phyloP scores from a whole-genome alignment of 2,888 invertebrate genomes.

The Heterodera filipjevi region DNA sequence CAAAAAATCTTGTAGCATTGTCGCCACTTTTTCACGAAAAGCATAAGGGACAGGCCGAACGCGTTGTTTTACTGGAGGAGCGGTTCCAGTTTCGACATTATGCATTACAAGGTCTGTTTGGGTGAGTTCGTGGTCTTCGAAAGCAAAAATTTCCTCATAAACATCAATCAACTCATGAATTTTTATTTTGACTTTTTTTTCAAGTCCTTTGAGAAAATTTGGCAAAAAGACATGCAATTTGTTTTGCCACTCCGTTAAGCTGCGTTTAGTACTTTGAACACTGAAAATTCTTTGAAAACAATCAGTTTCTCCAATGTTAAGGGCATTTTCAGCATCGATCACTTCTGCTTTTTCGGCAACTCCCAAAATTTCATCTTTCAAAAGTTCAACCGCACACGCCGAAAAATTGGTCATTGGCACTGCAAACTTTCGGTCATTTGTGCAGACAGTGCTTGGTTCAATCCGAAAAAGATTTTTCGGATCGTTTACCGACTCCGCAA shows the following conservation, averaged over 20 bases:
- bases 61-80: slow-evolving; percentile 7
- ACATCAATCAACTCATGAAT: not conserved
- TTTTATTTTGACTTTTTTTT: not conserved
- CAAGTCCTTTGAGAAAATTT: not conserved
- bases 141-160: slow-evolving; percentile 28
- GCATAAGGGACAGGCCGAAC: slow-evolving; percentile 25
- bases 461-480: no score
- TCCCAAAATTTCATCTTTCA: no score
- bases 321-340: no score
- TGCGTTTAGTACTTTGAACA: not conserved
- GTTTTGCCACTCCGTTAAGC: not conserved
- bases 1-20: no score
- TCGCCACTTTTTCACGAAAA: slow-evolving; percentile 28
- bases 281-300: not conserved
- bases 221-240: not conserved
- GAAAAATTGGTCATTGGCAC: no score
- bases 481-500: no score
- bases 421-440: no score
- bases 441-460: no score
- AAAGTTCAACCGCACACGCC: no score
- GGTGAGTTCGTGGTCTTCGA: slow-evolving; percentile 29
- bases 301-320: no score
- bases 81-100: slow-evolving; percentile 21
- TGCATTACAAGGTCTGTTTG: slow-evolving; percentile 25
- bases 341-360: no score